Conservation (phyloP, 2,888 invertebrate genomes). For the Eristalinus sepulchralis region DNA sequence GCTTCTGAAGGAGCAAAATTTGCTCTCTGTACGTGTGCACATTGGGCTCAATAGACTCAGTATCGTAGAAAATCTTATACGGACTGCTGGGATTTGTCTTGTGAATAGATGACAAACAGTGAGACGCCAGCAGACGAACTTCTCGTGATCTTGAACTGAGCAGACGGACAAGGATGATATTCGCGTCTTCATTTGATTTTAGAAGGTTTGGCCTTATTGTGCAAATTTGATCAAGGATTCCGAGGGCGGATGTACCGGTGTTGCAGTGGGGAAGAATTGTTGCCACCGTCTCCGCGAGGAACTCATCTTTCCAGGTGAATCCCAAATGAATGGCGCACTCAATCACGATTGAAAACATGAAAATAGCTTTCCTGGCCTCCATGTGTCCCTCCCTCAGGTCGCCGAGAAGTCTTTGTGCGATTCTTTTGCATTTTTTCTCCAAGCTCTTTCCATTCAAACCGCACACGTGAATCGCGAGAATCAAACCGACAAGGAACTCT, state of each 20-base stretch:
- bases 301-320: slow-evolving; percentile 49
- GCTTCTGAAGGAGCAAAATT: slow-evolving; percentile 87
- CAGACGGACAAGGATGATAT: slow-evolving; percentile 83
- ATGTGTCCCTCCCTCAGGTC: not conserved
- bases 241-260: slow-evolving; percentile 76
- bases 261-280: slow-evolving; percentile 69
- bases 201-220: slow-evolving; percentile 81
- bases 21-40: slow-evolving; percentile 91
- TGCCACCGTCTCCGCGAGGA: slow-evolving; percentile 40
- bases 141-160: slow-evolving; percentile 86
- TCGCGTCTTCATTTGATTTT: slow-evolving; percentile 77
- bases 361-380: slow-evolving; percentile 77
- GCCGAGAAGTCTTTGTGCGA: slow-evolving; percentile 9
- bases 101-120: slow-evolving; percentile 88
- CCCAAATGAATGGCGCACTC: slow-evolving; percentile 84
- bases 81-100: slow-evolving; percentile 78
- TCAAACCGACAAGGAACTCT: slow-evolving; percentile 77
- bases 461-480: slow-evolving; percentile 77
- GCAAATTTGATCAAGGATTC: slow-evolving; percentile 77
- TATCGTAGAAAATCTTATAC: slow-evolving; percentile 86
- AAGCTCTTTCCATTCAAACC: slow-evolving; percentile 72
- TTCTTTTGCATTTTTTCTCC: slow-evolving; percentile 28
- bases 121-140: slow-evolving; percentile 87
- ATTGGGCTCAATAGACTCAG: slow-evolving; percentile 87
- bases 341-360: slow-evolving; percentile 83